Percentiles rank a stretch among this genome's conserved stretches.
These are phyloP conservation scores for Nesidiocoris tenuis DNA, from an alignment of 2,888 invertebrate genomes.

Conservation along the genomic window DNA sequence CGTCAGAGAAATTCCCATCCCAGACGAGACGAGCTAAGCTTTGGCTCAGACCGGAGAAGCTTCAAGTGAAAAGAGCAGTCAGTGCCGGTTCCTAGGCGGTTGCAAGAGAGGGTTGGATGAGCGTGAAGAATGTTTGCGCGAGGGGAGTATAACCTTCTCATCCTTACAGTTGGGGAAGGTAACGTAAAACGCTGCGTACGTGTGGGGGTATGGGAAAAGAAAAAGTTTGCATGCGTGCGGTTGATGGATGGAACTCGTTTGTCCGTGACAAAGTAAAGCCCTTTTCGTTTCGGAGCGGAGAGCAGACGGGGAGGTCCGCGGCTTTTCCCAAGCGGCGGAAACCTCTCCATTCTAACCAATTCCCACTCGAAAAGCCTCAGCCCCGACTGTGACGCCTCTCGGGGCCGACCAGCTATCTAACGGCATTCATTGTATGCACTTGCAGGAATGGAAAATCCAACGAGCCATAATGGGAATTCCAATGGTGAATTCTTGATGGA, in stretches of 20 bases:
- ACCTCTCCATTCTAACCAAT: conserved; percentile 3
- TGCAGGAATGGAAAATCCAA: not conserved
- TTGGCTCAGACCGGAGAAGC: conserved; percentile 3
- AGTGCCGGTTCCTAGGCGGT: not conserved
- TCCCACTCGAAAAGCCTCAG: not conserved
- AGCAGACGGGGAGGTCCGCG: not conserved
- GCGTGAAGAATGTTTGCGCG: not conserved
- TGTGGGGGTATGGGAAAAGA: conserved; percentile 1
- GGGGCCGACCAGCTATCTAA: not conserved
- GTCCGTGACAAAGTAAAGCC: conserved; percentile 43
- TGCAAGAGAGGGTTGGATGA: not conserved
- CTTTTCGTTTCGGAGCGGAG: conserved; percentile 20
- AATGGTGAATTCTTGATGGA: too few species aligned
- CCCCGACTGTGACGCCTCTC: not conserved
- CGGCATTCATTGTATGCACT: not conserved
- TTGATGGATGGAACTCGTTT: conserved; percentile 44
- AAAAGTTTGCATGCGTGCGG: conserved; percentile 44
- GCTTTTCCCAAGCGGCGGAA: not conserved
- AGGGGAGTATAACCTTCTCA: not conserved
- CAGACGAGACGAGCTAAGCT: not conserved
- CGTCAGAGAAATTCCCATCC: not conserved
- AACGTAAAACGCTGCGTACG: not conserved
- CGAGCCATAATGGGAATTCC: not conserved
- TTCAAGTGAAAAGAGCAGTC: conserved; percentile 31
- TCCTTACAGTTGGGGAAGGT: not conserved